Evolutionary conservation across 2,888 invertebrate species (phyloP).

Genomic region (Exephanes ischioxanthus): DNA sequence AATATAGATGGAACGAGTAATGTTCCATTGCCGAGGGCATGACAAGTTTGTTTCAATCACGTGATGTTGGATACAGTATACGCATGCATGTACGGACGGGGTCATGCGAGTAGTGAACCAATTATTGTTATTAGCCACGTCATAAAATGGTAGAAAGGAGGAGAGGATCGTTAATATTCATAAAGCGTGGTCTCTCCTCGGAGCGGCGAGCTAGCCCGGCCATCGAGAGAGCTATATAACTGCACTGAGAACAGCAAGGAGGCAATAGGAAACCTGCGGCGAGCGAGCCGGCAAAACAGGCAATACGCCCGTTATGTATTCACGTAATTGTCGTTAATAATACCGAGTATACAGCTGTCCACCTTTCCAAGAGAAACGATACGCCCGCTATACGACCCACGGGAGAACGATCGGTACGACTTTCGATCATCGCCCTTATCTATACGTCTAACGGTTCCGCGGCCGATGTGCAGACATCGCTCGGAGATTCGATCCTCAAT

Average conservation of each 20-base stretch:
- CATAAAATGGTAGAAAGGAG: conserved; percentile 62
- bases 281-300: conserved; percentile 26
- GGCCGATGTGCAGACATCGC: background rate
- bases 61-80: conserved; percentile 59
- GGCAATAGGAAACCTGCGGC: conserved; percentile 40
- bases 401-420: conserved; percentile 36
- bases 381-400: conserved; percentile 47
- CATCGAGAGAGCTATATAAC: conserved; percentile 44
- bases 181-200: conserved; percentile 67
- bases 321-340: conserved; percentile 69
- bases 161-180: conserved; percentile 75
- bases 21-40: conserved; percentile 65
- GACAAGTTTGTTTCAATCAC: conserved; percentile 77
- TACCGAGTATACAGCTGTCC: conserved; percentile 61
- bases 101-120: conserved; percentile 69
- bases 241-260: conserved; percentile 28
- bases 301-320: conserved; percentile 64
- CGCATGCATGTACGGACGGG: conserved; percentile 56
- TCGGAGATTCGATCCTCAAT: conserved; percentile 1
- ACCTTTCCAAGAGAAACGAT: conserved; percentile 66
- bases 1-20: conserved; percentile 32
- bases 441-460: conserved; percentile 7
- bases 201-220: conserved; percentile 35
- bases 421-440: conserved; percentile 42
- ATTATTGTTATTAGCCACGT: conserved; percentile 75